These are phyloP conservation scores for Protosalanx chinensis DNA, from an alignment of 2,797 vertebrate species.

Conservation along the genomic window DNA sequence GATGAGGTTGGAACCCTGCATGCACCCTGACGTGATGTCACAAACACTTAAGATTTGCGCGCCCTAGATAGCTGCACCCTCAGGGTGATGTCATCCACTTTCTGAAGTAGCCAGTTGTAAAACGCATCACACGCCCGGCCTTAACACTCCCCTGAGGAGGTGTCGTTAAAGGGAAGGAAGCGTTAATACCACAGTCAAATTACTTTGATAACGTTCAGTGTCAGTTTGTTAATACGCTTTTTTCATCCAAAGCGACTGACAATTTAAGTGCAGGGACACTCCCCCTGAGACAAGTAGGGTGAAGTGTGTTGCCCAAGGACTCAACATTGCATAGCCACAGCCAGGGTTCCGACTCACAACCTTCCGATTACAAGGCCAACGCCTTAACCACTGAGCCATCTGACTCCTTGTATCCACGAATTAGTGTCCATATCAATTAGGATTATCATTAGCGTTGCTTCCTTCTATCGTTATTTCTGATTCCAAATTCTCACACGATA, in stretches of 20 bases:
- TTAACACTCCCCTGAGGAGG: conserved; percentile 35
- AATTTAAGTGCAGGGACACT: too few relatives aligned
- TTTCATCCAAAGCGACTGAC: too few relatives aligned
- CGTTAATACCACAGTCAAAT: conserved; percentile 30
- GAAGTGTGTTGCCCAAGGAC: too few relatives aligned
- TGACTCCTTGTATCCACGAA: not conserved
- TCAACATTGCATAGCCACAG: too few relatives aligned
- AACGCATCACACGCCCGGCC: conserved; percentile 13
- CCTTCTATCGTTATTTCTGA: not conserved
- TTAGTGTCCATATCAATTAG: not conserved
- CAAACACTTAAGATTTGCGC: not conserved
- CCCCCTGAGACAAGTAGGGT: too few relatives aligned
- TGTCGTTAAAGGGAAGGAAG: conserved; percentile 29
- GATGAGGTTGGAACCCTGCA: conserved; percentile 76
- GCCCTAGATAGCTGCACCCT: conserved; percentile 10
- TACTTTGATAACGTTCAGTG: conserved; percentile 40
- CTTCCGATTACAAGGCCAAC: too few relatives aligned
- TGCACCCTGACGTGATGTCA: not conserved
- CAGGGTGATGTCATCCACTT: conserved; percentile 22
- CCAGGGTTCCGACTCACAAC: too few relatives aligned
- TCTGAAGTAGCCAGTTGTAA: conserved; percentile 14
- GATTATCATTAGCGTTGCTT: not conserved
- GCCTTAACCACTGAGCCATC: too few relatives aligned
- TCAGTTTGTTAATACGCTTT: conserved; percentile 20
- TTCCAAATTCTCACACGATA: conserved; percentile 9